phyloP scores from a whole-genome alignment of 1,140 invertebrate species.

The Drosophila ogumai region DNA sequence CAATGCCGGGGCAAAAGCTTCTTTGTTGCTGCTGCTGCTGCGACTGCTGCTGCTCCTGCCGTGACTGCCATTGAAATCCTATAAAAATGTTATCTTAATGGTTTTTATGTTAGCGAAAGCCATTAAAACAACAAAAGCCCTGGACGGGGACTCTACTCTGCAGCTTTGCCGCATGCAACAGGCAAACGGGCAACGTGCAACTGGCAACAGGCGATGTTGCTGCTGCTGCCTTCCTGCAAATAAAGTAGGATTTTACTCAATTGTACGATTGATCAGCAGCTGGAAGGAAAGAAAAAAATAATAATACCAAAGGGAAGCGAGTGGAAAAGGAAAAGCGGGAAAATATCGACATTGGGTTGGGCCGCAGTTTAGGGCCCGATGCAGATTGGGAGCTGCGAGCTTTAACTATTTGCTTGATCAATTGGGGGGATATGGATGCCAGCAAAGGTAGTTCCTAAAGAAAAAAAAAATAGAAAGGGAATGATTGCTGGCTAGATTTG shows the following conservation, averaged over 20 bases:
- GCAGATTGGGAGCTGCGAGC: slow-evolving; percentile 50
- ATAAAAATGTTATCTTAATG: slow-evolving; percentile 85
- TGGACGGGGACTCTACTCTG: slow-evolving; percentile 41
- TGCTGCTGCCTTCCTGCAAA: slow-evolving; percentile 68
- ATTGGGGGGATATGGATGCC: slow-evolving; percentile 35
- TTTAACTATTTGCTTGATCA: slow-evolving; percentile 58
- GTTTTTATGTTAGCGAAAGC: slow-evolving; percentile 84
- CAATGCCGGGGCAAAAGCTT: slow-evolving; percentile 63
- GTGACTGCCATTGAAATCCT: slow-evolving; percentile 83
- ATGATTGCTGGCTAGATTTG: slow-evolving; percentile 3
- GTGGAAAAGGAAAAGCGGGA: slow-evolving; percentile 16
- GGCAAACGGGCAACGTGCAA: slow-evolving; percentile 32
- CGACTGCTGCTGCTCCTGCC: slow-evolving; percentile 57
- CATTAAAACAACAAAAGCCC: slow-evolving; percentile 83
- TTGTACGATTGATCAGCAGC: slow-evolving; percentile 82
- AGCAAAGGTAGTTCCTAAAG: not conserved
- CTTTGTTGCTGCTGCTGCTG: slow-evolving; percentile 70
- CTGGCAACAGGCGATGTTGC: slow-evolving; percentile 56
- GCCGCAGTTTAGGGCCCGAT: slow-evolving; percentile 45
- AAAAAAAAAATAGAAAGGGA: not conserved
- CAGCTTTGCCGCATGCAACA: slow-evolving; percentile 42
- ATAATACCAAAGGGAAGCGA: slow-evolving; percentile 20
- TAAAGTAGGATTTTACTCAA: slow-evolving; percentile 82
- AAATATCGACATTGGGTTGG: slow-evolving; percentile 55
- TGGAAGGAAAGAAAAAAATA: slow-evolving; percentile 30